Percentiles rank a stretch among this genome's conserved stretches.
Evolutionary conservation across 2,888 invertebrate species (phyloP).

Genomic region (Oxyteleia sp.): DNA sequence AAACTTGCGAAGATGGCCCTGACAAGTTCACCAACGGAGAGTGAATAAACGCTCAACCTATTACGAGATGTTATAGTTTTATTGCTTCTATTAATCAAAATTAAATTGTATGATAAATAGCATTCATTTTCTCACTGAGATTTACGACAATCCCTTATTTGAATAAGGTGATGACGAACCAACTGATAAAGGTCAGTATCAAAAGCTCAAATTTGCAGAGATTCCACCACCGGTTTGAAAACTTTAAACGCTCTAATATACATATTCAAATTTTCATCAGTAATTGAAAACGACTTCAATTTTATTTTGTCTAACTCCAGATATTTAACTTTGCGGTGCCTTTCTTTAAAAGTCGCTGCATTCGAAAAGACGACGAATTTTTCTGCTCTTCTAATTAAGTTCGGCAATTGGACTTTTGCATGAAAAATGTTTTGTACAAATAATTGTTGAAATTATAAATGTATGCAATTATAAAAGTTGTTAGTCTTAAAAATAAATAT

Average conservation of each 20-base stretch:
- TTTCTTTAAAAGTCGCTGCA: no score
- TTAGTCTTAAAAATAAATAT: no score
- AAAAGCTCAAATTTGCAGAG: constrained; percentile 21
- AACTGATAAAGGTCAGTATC: constrained; percentile 12
- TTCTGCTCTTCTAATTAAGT: not conserved
- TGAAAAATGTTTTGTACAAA: no score
- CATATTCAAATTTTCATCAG: constrained; percentile 50
- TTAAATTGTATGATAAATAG: constrained; percentile 1
- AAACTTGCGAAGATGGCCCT: no score
- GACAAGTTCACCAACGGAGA: no score
- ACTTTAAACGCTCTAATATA: constrained; percentile 40
- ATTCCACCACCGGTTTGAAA: constrained; percentile 16
- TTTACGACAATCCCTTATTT: constrained; percentile 26
- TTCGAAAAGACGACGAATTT: not conserved
- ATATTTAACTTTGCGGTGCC: no score
- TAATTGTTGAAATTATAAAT: no score
- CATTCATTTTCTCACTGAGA: not conserved
- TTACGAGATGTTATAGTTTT: no score
- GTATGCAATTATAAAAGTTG: no score
- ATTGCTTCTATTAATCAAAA: constrained; percentile 9
- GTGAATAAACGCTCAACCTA: no score
- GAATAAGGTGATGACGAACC: constrained; percentile 13
- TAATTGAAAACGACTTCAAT: constrained; percentile 43
- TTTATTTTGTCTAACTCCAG: no score
- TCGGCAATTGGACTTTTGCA: no score